Conservation (phyloP, 2,888 invertebrate genomes). For the Amorpha juglandis region DNA sequence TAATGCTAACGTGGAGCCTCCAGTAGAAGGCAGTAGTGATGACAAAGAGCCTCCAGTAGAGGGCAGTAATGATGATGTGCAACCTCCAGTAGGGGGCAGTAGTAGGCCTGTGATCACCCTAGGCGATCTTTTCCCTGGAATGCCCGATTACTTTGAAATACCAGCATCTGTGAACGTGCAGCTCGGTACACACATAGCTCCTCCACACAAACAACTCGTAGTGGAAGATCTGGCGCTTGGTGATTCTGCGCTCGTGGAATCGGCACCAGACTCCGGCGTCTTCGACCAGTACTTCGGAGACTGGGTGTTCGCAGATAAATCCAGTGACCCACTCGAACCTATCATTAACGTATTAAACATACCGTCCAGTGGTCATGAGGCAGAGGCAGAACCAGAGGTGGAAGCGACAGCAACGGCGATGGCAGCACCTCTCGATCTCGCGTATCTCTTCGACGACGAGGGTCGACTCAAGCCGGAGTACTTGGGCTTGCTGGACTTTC, state of each 20-base stretch:
- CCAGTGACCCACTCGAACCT: neutral
- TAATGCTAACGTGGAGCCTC: too few species aligned
- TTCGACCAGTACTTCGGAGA: slow-evolving; percentile 6
- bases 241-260: neutral
- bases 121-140: neutral
- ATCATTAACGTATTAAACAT: neutral
- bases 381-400: neutral
- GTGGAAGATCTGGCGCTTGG: neutral
- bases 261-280: neutral
- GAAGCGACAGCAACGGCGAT: too few species aligned
- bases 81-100: neutral
- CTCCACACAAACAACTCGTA: neutral
- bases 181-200: neutral
- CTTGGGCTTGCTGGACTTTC: neutral
- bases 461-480: neutral
- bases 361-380: neutral
- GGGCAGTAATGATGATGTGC: neutral
- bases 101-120: neutral
- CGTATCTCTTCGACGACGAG: neutral
- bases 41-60: neutral
- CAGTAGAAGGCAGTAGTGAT: neutral
- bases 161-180: neutral
- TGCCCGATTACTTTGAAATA: neutral
- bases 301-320: neutral
- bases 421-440: neutral